Evolutionary conservation across 2,113 vertebrate genomes (phyloP).

Genomic region (Zosterops lateralis): DNA sequence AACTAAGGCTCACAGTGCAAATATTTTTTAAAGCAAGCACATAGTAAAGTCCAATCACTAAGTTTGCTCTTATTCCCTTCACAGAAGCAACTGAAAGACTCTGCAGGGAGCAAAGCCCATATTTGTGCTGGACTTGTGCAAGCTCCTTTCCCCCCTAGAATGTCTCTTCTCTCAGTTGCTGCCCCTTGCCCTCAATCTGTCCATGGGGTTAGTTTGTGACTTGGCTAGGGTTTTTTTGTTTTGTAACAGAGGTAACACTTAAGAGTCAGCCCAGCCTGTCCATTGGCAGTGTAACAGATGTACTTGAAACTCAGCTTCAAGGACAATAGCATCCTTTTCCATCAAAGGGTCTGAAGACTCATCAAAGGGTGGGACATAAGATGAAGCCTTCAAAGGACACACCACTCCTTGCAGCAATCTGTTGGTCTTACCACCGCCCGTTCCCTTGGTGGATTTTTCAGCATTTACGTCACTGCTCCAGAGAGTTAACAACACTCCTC

Average conservation of each 20-base stretch:
- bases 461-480: neutral
- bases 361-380: neutral
- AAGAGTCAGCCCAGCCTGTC: neutral
- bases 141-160: fast-evolving
- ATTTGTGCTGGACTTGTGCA: neutral
- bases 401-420: neutral
- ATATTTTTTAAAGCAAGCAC: neutral
- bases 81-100: neutral
- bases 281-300: neutral
- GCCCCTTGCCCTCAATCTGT: neutral
- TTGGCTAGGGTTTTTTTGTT: neutral
- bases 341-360: neutral
- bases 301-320: neutral
- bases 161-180: neutral
- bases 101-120: neutral
- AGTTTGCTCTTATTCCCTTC: neutral
- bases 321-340: neutral
- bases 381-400: neutral
- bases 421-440: neutral
- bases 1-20: neutral
- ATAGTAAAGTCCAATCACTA: neutral
- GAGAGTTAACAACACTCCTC: neutral
- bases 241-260: neutral
- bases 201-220: neutral
- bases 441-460: slow-evolving; percentile 39